Evolutionary conservation across 2,113 vertebrate genomes (phyloP).

Genomic region (Epinephelus fuscoguttatus): DNA sequence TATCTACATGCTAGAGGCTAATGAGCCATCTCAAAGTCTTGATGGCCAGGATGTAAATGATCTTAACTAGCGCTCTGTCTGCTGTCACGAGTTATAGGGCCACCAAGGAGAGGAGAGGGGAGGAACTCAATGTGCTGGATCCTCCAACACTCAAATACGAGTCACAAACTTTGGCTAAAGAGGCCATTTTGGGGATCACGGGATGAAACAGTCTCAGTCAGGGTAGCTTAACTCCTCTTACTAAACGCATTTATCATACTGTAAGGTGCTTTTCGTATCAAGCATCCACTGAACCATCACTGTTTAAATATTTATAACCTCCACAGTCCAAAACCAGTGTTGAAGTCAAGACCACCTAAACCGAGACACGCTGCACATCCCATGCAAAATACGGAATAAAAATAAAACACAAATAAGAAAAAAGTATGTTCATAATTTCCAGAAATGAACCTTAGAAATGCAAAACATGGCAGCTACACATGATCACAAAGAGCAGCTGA

Average conservation of each 20-base stretch:
- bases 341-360: no score
- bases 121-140: background rate
- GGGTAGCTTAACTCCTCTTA: background rate
- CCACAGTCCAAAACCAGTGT: no score
- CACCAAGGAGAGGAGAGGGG: background rate
- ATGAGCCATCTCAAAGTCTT: slow-evolving; percentile 66
- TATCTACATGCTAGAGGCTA: slow-evolving; percentile 69
- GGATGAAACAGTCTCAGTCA: background rate
- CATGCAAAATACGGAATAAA: no score
- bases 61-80: slow-evolving; percentile 64
- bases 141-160: background rate
- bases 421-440: no score
- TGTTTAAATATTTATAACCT: background rate
- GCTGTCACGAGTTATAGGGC: slow-evolving; percentile 18
- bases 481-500: no score
- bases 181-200: background rate
- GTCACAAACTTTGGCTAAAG: background rate
- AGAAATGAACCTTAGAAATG: no score
- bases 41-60: slow-evolving; percentile 67
- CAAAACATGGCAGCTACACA: no score
- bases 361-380: no score
- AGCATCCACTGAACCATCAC: background rate
- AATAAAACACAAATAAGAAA: no score
- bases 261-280: no score
- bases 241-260: no score